Conservation (phyloP, 2,888 invertebrate genomes). For the Platycnemis pennipes region DNA sequence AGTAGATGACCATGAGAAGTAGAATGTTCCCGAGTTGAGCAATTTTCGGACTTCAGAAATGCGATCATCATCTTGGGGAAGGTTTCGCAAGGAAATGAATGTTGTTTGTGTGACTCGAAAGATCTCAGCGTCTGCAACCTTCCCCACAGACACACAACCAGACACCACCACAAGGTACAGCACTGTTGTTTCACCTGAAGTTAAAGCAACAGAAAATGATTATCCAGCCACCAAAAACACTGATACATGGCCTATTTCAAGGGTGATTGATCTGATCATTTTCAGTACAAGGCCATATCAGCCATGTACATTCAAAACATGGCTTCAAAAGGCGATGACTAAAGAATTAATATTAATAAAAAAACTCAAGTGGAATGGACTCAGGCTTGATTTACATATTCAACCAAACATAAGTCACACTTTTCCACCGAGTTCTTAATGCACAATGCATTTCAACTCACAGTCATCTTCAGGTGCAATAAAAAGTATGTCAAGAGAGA, state of each 20-base stretch:
- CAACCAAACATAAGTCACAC: no score
- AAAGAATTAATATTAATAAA: no score
- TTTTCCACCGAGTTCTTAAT: no score
- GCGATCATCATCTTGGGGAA: constrained; percentile 82
- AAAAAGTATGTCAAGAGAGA: no score
- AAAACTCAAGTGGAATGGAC: no score
- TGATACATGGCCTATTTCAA: neutral
- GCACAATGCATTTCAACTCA: no score
- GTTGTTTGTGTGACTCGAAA: constrained; percentile 96
- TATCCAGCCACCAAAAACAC: neutral
- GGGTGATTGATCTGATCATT: no score
- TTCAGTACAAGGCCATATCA: no score
- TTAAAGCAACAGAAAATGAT: neutral
- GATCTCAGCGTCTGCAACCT: constrained; percentile 96
- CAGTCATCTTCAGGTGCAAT: no score
- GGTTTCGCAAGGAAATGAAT: constrained; percentile 92
- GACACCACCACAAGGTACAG: constrained; percentile 96
- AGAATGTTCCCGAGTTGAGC: constrained; percentile 98
- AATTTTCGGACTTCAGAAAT: constrained; percentile 88
- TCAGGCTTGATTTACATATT: no score
- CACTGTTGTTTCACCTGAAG: constrained; percentile 87
- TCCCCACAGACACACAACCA: constrained; percentile 97
- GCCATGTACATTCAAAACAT: no score
- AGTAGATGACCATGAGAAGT: constrained; percentile 91
- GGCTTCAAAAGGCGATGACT: no score